Evolutionary conservation across 2,888 invertebrate genomes (phyloP).

Genomic region (Cecidostiba fungosa): DNA sequence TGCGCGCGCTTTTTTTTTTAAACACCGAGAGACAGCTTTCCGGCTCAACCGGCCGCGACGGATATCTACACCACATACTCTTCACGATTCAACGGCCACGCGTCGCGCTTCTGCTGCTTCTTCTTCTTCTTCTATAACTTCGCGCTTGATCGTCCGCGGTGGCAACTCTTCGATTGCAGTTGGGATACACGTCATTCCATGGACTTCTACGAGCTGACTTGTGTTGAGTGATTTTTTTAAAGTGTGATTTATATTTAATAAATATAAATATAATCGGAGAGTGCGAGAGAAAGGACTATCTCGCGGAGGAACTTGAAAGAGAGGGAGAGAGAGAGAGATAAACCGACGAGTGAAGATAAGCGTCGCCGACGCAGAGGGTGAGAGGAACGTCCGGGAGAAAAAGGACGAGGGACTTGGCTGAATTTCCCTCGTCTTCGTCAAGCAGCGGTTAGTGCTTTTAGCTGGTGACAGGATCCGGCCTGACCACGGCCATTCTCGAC

Average conservation of each 20-base stretch:
- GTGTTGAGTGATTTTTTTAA: neutral
- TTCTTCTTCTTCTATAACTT: neutral
- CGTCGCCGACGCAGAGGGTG: neutral
- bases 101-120: neutral
- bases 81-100: slow-evolving; percentile 39
- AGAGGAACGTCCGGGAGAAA: neutral
- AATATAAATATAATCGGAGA: too few species aligned
- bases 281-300: slow-evolving; percentile 27
- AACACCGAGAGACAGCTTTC: slow-evolving; percentile 73
- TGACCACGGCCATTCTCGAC: slow-evolving; percentile 81
- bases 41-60: slow-evolving; percentile 65
- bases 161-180: neutral
- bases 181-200: neutral
- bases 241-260: neutral
- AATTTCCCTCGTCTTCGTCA: neutral
- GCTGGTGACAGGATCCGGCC: slow-evolving; percentile 79
- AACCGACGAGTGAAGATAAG: neutral
- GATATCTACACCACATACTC: slow-evolving; percentile 52
- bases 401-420: slow-evolving; percentile 7
- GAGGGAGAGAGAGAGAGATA: neutral
- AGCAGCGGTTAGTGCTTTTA: slow-evolving; percentile 76
- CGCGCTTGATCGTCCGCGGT: neutral
- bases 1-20: slow-evolving; percentile 66
- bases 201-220: neutral
- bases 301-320: slow-evolving; percentile 20